Evolutionary conservation across 2,797 vertebrate species (phyloP).

Genomic region (Diceros bicornis): DNA sequence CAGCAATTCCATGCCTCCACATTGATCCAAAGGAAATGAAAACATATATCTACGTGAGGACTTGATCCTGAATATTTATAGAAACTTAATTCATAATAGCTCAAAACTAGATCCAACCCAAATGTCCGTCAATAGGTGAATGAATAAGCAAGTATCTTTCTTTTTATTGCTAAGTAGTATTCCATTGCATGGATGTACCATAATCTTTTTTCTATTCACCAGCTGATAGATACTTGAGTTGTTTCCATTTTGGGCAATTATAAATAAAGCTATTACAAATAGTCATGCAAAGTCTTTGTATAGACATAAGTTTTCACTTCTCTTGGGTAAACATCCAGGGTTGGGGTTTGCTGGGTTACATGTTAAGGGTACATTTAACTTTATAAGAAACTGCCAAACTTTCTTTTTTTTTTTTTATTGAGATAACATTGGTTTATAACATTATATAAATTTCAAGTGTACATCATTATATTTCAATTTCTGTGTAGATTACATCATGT

Average conservation of each 20-base stretch:
- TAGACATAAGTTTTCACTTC: background rate
- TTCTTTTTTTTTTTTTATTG: too few species aligned
- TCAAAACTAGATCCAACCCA: background rate
- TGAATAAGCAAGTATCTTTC: background rate
- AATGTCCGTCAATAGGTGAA: background rate
- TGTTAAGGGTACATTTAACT: background rate
- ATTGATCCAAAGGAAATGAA: slow-evolving; percentile 5
- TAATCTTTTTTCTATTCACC: background rate
- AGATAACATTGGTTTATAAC: too few species aligned
- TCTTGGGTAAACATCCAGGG: background rate
- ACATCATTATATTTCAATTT: too few species aligned
- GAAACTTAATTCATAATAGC: background rate
- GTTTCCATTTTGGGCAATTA: background rate
- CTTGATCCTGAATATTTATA: background rate
- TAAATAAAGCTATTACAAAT: background rate
- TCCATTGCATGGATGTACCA: background rate
- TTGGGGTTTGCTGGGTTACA: background rate
- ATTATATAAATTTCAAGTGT: too few species aligned
- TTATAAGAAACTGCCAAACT: background rate
- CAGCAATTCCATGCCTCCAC: background rate
- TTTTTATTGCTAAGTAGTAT: background rate
- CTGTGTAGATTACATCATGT: too few species aligned
- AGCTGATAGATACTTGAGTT: background rate
- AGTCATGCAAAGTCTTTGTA: background rate
- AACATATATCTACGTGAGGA: background rate